Base-by-base conservation (phyloP, 2,113 vertebrate genomes). In the Eurystomus gularis region DNA sequence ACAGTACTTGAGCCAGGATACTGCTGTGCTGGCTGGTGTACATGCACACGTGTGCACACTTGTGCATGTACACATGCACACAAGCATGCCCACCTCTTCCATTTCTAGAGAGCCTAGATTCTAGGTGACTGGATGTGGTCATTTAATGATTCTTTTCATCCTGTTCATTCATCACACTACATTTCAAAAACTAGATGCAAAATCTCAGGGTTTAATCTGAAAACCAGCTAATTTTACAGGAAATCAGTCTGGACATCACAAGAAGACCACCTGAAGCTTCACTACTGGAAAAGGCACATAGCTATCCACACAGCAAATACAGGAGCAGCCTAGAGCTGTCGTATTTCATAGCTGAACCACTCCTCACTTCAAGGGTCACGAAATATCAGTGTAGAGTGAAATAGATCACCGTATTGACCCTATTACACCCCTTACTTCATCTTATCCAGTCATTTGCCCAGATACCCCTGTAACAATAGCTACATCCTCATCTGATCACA, bases 1-100 rank as follows among this genome's bases (percentile, higher is more conserved):
- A 10, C 40, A 77, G 10, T 48, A 58, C 19, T 33, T 42, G 19
- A 65, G 37, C 5, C 23, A 52, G 23, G 17, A 60, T 25, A 58
- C 19, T 57, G 8, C 21, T 58, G 8, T 68, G 25, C 7, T 31
- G 57, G 28, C 19, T 3, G 3, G 18, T 80, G 25, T 28, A 31
- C 7, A 23, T 31, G 44, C 17, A 65, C 2, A 54, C 1, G 1
- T 0, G 0, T 2, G 3, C 20, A 66, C 2, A 48, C 7, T 51
- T 55, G 11, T 35, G 18, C 13, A 31, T 9, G 14, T 42, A 44
- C 3, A 1, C 4, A 18, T 13, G 21, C 11, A 72, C 6, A 35
- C 13, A 61, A 80, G 12, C 7, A 17, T 11, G 4, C 8, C 35
- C 1, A 12, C 19, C 13, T 48, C 13, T 83, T 55, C 13, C 25